Evolutionary conservation across 1,140 invertebrate genomes (phyloP).

Genomic region (Chironomus striatipennis): DNA sequence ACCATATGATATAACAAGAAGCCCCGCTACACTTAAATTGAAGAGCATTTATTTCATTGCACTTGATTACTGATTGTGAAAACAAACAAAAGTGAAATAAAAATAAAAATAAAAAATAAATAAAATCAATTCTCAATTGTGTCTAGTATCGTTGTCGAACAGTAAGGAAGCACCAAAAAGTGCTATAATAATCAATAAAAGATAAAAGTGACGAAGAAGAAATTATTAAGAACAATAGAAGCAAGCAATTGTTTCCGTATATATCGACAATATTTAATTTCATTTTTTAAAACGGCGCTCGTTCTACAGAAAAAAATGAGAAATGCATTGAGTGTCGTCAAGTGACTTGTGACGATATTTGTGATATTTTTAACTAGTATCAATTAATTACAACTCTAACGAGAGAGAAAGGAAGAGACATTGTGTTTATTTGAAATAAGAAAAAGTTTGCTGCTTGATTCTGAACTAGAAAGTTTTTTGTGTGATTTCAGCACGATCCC

Average conservation of each 20-base stretch:
- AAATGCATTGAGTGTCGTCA: not conserved
- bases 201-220: conserved; percentile 6
- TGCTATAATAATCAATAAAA: conserved; percentile 3
- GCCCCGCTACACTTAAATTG: too few relatives aligned
- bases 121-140: too few relatives aligned
- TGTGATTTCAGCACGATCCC: too few relatives aligned
- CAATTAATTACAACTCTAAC: not conserved
- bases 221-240: not conserved
- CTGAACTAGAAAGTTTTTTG: too few relatives aligned
- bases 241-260: not conserved
- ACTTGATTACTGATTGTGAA: too few relatives aligned
- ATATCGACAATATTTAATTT: not conserved
- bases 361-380: not conserved
- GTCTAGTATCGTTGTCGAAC: too few relatives aligned
- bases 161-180: not conserved
- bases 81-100: too few relatives aligned
- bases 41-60: too few relatives aligned
- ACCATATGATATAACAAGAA: too few relatives aligned
- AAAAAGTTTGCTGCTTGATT: too few relatives aligned
- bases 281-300: not conserved
- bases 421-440: too few relatives aligned
- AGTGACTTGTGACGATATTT: not conserved
- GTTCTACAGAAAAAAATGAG: not conserved
- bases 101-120: too few relatives aligned
- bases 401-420: not conserved